A percentile compares a stretch with the other conserved stretches of the same genome.
phyloP scores from a whole-genome alignment of 64 coral and sea anemone genomes.

The Pachyseris speciosa region DNA sequence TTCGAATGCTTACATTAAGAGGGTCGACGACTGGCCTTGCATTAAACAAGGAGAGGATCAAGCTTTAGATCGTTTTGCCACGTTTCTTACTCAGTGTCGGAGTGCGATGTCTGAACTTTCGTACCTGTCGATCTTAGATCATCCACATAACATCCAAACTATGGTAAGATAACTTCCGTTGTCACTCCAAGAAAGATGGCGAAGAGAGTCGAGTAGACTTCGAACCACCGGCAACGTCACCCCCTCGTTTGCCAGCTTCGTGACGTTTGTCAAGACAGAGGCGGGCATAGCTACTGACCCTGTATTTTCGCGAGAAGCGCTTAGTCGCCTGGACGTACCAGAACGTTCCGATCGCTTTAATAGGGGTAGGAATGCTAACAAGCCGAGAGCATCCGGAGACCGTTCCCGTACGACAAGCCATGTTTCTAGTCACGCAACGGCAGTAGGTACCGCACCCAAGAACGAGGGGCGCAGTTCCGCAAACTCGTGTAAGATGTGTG shows the following conservation, averaged over 20 bases:
- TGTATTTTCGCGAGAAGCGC: not conserved
- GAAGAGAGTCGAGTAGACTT: not conserved
- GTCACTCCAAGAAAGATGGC: constrained; percentile 27
- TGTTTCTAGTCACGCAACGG: not conserved
- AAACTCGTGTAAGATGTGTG: not conserved
- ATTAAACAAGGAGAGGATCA: constrained; percentile 16
- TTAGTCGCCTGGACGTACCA: not conserved
- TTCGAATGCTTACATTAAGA: not conserved
- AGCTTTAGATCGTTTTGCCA: constrained; percentile 10
- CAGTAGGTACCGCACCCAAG: not conserved
- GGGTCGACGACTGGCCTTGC: constrained; percentile 21
- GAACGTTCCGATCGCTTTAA: too few relatives aligned
- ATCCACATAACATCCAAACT: constrained; percentile 53
- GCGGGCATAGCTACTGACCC: constrained; percentile 2
- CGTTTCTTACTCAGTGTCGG: not conserved
- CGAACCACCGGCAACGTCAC: not conserved
- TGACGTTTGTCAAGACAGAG: constrained; percentile 17
- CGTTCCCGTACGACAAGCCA: not conserved
- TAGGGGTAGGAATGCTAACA: not conserved
- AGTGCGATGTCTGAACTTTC: not conserved
- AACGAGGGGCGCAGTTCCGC: too few relatives aligned
- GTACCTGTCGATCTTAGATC: constrained; percentile 3
- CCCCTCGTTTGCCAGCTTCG: not conserved
- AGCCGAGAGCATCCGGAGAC: not conserved
- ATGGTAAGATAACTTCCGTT: constrained; percentile 53